Evolutionary conservation across 2,888 invertebrate species (phyloP).

Genomic region (Lithophane socia): DNA sequence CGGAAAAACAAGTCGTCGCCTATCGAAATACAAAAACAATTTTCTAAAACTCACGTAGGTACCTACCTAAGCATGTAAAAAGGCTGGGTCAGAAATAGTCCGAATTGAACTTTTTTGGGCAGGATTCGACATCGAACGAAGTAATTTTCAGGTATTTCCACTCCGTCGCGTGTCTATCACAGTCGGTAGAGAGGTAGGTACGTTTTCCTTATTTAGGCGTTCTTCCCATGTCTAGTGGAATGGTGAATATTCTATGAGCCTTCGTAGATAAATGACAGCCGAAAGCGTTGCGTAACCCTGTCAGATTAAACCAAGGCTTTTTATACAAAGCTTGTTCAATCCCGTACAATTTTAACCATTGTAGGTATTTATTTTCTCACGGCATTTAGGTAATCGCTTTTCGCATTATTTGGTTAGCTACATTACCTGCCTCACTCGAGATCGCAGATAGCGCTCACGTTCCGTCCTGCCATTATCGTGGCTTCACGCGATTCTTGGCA

Average conservation of each 20-base stretch:
- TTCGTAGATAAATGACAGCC: conserved; percentile 38
- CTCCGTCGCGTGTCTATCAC: conserved; percentile 24
- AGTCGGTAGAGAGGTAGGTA: neutral
- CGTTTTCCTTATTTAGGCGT: conserved; percentile 40
- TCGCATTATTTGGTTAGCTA: conserved; percentile 54
- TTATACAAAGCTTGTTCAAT: conserved; percentile 21
- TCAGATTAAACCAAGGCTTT: conserved; percentile 29
- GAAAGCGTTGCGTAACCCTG: conserved; percentile 42
- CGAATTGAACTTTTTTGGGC: conserved; percentile 6
- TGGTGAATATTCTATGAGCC: conserved; percentile 52
- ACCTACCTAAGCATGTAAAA: neutral
- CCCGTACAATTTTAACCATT: conserved; percentile 1
- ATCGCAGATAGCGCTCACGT: conserved; percentile 80
- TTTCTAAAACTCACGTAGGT: neutral
- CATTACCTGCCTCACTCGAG: conserved; percentile 69
- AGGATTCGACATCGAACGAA: neutral
- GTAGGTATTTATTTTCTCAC: conserved; percentile 44
- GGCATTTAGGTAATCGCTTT: conserved; percentile 33
- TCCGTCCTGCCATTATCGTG: conserved; percentile 76
- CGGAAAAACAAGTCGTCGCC: neutral
- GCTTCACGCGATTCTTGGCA: conserved; percentile 84
- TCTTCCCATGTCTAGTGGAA: conserved; percentile 27
- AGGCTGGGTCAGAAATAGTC: conserved; percentile 16
- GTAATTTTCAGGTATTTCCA: conserved; percentile 14
- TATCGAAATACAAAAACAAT: neutral